Conservation (phyloP, 2,113 vertebrate genomes). For the Clarias gariepinus region DNA sequence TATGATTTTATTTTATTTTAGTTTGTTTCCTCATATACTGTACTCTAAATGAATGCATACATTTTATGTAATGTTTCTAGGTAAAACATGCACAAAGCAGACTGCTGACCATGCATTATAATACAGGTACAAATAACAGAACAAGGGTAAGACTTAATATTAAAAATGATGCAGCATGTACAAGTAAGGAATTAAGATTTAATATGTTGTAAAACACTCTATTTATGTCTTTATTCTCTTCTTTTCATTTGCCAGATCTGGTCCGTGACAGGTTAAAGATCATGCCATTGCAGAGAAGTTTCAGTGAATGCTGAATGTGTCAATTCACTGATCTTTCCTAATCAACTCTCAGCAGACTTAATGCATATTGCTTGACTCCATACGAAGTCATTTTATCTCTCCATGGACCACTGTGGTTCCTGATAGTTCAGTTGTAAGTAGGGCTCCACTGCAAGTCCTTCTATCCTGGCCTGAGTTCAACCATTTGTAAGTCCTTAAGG, state of each 20-base stretch:
- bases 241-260: background rate
- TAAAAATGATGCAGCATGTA: background rate
- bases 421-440: background rate
- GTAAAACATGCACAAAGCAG: background rate
- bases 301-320: no score
- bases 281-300: background rate
- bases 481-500: background rate
- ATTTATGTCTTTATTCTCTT: background rate
- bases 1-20: background rate
- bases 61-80: background rate
- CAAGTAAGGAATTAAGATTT: background rate
- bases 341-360: no score
- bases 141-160: background rate
- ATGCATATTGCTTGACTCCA: background rate
- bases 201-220: background rate
- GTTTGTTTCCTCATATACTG: background rate
- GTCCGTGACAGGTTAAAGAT: background rate
- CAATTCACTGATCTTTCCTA: no score
- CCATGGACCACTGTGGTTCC: background rate
- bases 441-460: background rate
- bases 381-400: background rate
- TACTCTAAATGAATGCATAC: background rate
- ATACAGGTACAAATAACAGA: background rate
- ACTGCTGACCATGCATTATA: background rate
- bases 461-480: background rate